Evolutionary conservation across 2,113 vertebrate genomes (phyloP).

Genomic region (Syngnathus scovelli): DNA sequence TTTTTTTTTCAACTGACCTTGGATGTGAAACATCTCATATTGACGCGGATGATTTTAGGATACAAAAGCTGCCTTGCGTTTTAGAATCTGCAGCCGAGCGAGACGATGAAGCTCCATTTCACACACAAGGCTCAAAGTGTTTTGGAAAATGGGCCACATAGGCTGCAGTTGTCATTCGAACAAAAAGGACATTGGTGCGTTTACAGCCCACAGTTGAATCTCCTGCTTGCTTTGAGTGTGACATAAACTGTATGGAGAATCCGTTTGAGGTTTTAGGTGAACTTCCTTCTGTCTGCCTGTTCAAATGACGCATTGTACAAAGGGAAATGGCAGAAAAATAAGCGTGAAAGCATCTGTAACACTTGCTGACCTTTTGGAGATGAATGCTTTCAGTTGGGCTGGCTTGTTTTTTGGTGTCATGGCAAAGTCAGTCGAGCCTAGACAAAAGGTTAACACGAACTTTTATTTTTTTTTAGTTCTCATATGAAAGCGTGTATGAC

Average conservation of each 20-base stretch:
- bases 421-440: neutral
- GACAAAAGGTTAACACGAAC: neutral
- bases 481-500: neutral
- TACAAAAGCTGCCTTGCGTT: neutral
- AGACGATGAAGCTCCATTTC: neutral
- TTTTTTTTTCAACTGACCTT: no score
- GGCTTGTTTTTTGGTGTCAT: neutral
- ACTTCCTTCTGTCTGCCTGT: neutral
- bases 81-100: neutral
- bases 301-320: neutral
- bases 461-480: neutral
- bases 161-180: slow-evolving; percentile 2
- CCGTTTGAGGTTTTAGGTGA: neutral
- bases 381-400: slow-evolving; percentile 1
- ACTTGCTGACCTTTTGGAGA: slow-evolving; percentile 5
- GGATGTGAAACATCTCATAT: neutral
- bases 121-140: neutral
- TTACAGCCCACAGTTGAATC: slow-evolving; percentile 2
- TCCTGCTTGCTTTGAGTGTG: neutral
- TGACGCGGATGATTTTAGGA: neutral
- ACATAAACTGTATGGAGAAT: neutral
- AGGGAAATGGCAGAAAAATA: neutral
- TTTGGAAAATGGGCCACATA: neutral
- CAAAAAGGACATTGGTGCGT: neutral
- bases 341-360: neutral